A percentile compares a stretch with the other conserved stretches of the same genome.
phyloP scores from a whole-genome alignment of 2,888 invertebrate species.

The Tryphoninae sp. region DNA sequence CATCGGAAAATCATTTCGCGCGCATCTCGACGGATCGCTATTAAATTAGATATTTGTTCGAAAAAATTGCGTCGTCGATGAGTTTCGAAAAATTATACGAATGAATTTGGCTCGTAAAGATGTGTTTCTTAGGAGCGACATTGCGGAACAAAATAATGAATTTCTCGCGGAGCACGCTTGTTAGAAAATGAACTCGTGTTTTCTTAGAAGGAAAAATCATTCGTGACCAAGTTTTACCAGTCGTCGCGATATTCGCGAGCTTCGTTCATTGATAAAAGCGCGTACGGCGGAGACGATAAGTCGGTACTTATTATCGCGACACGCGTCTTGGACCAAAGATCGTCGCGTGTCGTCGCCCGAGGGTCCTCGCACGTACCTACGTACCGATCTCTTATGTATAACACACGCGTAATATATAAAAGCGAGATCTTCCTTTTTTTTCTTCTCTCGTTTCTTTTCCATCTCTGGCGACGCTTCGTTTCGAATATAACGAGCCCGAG shows the following conservation, averaged over 20 bases:
- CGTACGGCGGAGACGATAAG: slow-evolving; percentile 14
- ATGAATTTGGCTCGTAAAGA: too few relatives aligned
- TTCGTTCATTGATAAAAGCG: slow-evolving; percentile 37
- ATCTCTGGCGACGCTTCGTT: slow-evolving; percentile 30
- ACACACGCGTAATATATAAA: background rate
- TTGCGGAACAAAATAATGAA: slow-evolving; percentile 25
- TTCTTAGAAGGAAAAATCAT: slow-evolving; percentile 2
- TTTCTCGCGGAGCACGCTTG: slow-evolving; percentile 13
- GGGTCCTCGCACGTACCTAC: background rate
- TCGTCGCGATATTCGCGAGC: slow-evolving; percentile 37
- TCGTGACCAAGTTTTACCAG: slow-evolving; percentile 41
- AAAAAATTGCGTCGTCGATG: too few relatives aligned
- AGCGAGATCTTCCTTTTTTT: slow-evolving; percentile 18
- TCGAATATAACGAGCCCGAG: slow-evolving; percentile 41
- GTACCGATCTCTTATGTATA: background rate
- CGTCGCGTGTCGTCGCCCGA: slow-evolving; percentile 1
- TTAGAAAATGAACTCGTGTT: slow-evolving; percentile 26
- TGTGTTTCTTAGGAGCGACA: too few relatives aligned
- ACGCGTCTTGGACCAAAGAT: slow-evolving; percentile 1
- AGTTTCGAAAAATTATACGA: too few relatives aligned
- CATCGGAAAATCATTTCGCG: too few relatives aligned
- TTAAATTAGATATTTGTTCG: too few relatives aligned
- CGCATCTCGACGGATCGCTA: too few relatives aligned
- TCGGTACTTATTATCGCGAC: slow-evolving; percentile 1
- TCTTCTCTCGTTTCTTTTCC: background rate